Evolutionary conservation across 2,888 invertebrate genomes (phyloP), one percentile per base, ranked within the genome.

Genomic region (Eulithis testata): DNA sequence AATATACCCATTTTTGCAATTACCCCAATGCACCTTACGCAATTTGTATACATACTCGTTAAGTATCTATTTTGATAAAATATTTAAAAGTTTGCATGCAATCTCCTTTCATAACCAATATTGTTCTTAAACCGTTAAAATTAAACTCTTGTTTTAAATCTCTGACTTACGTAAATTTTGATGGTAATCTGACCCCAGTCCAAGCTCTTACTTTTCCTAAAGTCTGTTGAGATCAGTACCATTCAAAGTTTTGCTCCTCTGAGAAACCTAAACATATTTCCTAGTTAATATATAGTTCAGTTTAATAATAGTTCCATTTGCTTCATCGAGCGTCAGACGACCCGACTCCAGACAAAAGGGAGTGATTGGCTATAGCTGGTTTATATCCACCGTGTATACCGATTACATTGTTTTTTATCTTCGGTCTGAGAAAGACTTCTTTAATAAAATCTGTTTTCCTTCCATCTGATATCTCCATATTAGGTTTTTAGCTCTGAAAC

Each of bases 401-500:
- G 63, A 66, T 65, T 65, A 59, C 43, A 59, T 65, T 67, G 58
- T 65, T 49, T 50, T 53, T 57, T 56, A 36, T 45, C 40, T 65
- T 47, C 47, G 54, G 40, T 54, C 31, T 52, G 27, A 11, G 40
- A 58, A 14, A 6, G 47, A 6, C 12, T 60, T 62, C 51, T 62
- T 51, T 62, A 51, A 63, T 60, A 45, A 62, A 44, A 44, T 50
- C 44, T 60, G 61, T 62, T 63, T 65, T 31, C 65, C 60, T 66
- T 27, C 50, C 53, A 65, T 67, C 68, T 66, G 66, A 60, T 68
- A 66, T 63, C 53, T 61, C 60, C 49, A 65, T 62, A 52, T 66
- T 65, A 66, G 64, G 65, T 56, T 59, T 43, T 58, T 47, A 37
- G 50, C 44, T 51, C 47, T 9, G 54, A 49, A 65, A 63, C 51